A percentile compares a stretch with the other conserved stretches of the same genome.
These are phyloP conservation scores for Euphysa ruthae DNA, from an alignment of 30 jellyfish, hydroid and myxozoan genomes.

Conservation along the genomic window DNA sequence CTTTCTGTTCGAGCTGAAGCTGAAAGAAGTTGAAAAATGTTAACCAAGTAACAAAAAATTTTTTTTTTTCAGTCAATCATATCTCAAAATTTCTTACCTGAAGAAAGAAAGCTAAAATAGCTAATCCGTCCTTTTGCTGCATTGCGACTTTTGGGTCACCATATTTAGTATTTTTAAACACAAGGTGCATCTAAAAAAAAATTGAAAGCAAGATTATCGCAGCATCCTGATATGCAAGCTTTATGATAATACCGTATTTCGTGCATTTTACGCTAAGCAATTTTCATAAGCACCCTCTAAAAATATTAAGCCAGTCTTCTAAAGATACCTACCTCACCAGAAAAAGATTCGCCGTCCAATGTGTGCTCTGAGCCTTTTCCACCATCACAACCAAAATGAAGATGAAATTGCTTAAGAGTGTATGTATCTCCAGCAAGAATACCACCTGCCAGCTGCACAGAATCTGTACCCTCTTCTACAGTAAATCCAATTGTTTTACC, in stretches of 20 bases:
- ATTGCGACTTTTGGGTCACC: constrained; percentile 40
- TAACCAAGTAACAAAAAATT: neutral
- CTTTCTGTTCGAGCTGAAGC: too few relatives aligned
- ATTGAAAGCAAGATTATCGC: too few relatives aligned
- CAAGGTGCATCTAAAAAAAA: constrained; percentile 72
- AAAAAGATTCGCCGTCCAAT: constrained; percentile 69
- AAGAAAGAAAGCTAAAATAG: constrained; percentile 73
- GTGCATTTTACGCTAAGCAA: too few relatives aligned
- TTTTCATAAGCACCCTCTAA: too few relatives aligned
- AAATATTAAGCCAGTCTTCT: too few relatives aligned
- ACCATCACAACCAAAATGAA: constrained; percentile 88
- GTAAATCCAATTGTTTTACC: constrained; percentile 88
- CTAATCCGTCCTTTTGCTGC: constrained; percentile 68
- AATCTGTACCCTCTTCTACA: constrained; percentile 20
- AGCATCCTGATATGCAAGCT: too few relatives aligned
- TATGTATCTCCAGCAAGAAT: constrained; percentile 28
- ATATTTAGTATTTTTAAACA: constrained; percentile 54
- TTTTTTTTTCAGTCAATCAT: neutral
- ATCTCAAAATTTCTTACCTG: constrained; percentile 48
- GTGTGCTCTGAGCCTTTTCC: constrained; percentile 91
- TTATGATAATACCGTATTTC: too few relatives aligned
- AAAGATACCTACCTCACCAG: constrained; percentile 98
- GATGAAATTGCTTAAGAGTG: constrained; percentile 78
- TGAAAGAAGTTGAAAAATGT: too few relatives aligned
- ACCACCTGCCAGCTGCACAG: constrained; percentile 44